Conservation (phyloP, 2,797 vertebrate genomes). For the Gouania willdenowi region DNA sequence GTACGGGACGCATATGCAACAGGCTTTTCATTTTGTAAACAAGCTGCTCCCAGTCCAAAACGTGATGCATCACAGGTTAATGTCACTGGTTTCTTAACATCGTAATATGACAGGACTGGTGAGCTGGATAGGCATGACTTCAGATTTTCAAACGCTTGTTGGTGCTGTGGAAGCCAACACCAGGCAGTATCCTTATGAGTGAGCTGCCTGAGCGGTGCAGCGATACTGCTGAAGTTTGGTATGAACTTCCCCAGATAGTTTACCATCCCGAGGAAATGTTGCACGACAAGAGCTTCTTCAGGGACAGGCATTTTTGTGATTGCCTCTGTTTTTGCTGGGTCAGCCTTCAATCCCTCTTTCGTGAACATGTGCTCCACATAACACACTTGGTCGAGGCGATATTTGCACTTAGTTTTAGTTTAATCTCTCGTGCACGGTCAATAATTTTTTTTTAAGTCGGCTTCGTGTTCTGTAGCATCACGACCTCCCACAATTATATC, state of each 20-base stretch:
- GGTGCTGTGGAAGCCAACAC: constrained; percentile 18
- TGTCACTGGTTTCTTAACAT: constrained; percentile 1
- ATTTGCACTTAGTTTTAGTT: too few species aligned
- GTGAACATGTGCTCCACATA: too few species aligned
- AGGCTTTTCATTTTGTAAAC: background rate
- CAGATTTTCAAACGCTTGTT: background rate
- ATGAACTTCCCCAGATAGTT: constrained; percentile 24
- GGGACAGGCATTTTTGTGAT: too few species aligned
- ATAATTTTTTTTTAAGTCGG: too few species aligned
- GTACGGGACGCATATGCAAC: background rate
- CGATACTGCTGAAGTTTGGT: constrained; percentile 8
- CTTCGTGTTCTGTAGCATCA: too few species aligned
- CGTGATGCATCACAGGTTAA: constrained; percentile 12
- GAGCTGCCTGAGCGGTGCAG: constrained; percentile 6
- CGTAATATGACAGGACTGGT: background rate
- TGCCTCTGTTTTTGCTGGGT: too few species aligned
- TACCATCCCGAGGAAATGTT: constrained; percentile 19
- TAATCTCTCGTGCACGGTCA: too few species aligned
- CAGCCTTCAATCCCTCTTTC: too few species aligned
- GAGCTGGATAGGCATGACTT: background rate
- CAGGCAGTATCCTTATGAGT: constrained; percentile 11
- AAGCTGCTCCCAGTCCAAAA: constrained; percentile 5
- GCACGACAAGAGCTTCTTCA: too few species aligned
- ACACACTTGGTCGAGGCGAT: too few species aligned
- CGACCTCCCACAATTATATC: constrained; percentile 25